Conservation (phyloP, 2,888 invertebrate species). For the Drosophila diplacantha region DNA sequence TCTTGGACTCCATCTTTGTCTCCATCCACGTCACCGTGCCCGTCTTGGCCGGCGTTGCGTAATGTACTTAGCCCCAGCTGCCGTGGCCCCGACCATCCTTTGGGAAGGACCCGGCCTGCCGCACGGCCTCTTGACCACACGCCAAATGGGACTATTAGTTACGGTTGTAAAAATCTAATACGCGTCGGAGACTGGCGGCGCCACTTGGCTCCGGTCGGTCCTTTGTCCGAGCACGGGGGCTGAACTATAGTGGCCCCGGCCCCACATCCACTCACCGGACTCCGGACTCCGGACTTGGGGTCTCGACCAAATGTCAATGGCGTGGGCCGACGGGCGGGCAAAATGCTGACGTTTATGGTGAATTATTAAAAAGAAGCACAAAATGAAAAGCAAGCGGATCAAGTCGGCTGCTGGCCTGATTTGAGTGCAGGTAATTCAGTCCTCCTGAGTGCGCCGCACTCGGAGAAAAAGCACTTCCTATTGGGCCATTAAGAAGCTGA, state of each 20-base stretch:
- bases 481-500: slow-evolving; percentile 1
- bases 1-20: background rate
- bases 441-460: slow-evolving; percentile 23
- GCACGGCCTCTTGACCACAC: slow-evolving; percentile 58
- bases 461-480: background rate
- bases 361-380: slow-evolving; percentile 71
- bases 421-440: slow-evolving; percentile 66
- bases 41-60: slow-evolving; percentile 41
- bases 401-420: slow-evolving; percentile 44
- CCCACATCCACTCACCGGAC: background rate
- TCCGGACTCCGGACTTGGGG: background rate
- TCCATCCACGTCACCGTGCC: background rate
- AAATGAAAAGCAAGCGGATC: slow-evolving; percentile 59
- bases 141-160: slow-evolving; percentile 72
- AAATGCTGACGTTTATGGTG: slow-evolving; percentile 65
- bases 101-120: slow-evolving; percentile 19
- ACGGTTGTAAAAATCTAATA: slow-evolving; percentile 71
- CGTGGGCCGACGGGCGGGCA: slow-evolving; percentile 26
- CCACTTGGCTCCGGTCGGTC: slow-evolving; percentile 39
- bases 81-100: slow-evolving; percentile 12
- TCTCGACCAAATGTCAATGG: slow-evolving; percentile 37
- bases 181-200: slow-evolving; percentile 57
- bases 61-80: slow-evolving; percentile 69
- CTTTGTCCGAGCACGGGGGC: slow-evolving; percentile 18
- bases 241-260: slow-evolving; percentile 40